These are phyloP conservation scores for Mormyrops attenuatus DNA, from an alignment of 2,797 vertebrate genomes.

Conservation along the genomic window DNA sequence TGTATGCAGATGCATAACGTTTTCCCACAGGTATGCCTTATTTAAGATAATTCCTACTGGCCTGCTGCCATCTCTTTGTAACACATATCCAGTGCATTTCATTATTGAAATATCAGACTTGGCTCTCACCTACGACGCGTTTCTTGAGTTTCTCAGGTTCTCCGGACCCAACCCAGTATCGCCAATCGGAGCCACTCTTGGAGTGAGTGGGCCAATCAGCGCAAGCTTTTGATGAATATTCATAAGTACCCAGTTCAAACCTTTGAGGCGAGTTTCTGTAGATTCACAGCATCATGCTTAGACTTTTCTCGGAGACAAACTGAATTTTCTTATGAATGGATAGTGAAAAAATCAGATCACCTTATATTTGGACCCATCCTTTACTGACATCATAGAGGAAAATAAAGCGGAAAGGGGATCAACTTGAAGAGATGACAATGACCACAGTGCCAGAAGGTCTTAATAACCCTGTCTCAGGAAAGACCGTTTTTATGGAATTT, in stretches of 20 bases:
- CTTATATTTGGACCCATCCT: slow-evolving; percentile 98
- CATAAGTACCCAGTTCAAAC: slow-evolving; percentile 98
- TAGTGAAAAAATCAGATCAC: slow-evolving; percentile 93
- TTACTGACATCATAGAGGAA: slow-evolving; percentile 89
- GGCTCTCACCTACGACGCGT: slow-evolving; percentile 57
- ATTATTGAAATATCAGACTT: slow-evolving; percentile 39
- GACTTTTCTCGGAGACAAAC: slow-evolving; percentile 99
- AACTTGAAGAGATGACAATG: slow-evolving; percentile 99
- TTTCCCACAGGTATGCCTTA: slow-evolving; percentile 25
- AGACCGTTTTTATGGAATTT: slow-evolving; percentile 99
- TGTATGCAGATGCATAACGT: slow-evolving; percentile 13
- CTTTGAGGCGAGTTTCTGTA: slow-evolving; percentile 98
- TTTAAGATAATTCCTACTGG: neutral
- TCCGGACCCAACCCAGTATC: slow-evolving; percentile 76
- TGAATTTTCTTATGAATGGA: slow-evolving; percentile 99
- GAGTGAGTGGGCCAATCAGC: slow-evolving; percentile 91
- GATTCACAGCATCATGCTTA: slow-evolving; percentile 94
- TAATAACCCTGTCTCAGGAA: slow-evolving; percentile 96
- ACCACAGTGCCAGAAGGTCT: slow-evolving; percentile 99
- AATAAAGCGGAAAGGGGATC: slow-evolving; percentile 70
- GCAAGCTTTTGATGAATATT: slow-evolving; percentile 89
- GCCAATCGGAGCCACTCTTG: slow-evolving; percentile 90
- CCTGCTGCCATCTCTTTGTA: slow-evolving; percentile 19
- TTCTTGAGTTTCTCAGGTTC: slow-evolving; percentile 68
- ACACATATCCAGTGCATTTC: slow-evolving; percentile 35